Evolutionary conservation across 2,113 vertebrate species (phyloP).

Genomic region (Burhinus oedicnemus): DNA sequence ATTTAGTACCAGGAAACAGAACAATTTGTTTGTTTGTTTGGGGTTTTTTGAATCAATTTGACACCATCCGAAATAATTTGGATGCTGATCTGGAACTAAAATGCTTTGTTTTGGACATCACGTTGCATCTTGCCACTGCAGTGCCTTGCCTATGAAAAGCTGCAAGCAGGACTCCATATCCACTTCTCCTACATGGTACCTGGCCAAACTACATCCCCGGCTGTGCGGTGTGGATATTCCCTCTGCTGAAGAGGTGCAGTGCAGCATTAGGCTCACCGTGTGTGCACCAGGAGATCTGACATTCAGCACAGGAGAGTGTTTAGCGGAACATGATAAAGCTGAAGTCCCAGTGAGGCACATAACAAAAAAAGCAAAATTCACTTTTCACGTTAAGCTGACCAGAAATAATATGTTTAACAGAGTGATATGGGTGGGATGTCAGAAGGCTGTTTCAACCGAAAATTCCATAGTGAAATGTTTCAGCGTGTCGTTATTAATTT

Average conservation of each 20-base stretch:
- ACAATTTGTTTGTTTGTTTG: background rate
- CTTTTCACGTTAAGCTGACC: background rate
- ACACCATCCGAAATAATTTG: background rate
- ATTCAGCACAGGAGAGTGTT: background rate
- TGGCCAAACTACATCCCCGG: background rate
- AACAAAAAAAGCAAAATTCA: background rate
- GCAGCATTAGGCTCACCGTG: background rate
- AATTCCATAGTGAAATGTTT: background rate
- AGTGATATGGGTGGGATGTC: background rate
- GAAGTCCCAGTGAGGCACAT: background rate
- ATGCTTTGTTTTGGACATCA: background rate
- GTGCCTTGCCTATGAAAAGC: background rate
- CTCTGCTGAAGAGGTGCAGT: background rate
- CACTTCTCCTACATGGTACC: background rate
- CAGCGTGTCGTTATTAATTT: background rate
- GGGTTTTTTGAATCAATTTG: background rate
- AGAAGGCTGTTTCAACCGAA: conserved; percentile 14
- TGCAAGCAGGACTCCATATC: rapidly evolving
- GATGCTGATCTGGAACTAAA: background rate
- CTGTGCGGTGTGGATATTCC: background rate
- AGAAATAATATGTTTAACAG: conserved; percentile 11
- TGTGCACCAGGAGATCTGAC: background rate
- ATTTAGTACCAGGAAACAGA: background rate
- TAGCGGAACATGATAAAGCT: background rate
- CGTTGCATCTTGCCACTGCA: background rate